These are phyloP conservation scores for Antheraea assamensis DNA, from an alignment of 2,888 invertebrate genomes.

Conservation along the genomic window DNA sequence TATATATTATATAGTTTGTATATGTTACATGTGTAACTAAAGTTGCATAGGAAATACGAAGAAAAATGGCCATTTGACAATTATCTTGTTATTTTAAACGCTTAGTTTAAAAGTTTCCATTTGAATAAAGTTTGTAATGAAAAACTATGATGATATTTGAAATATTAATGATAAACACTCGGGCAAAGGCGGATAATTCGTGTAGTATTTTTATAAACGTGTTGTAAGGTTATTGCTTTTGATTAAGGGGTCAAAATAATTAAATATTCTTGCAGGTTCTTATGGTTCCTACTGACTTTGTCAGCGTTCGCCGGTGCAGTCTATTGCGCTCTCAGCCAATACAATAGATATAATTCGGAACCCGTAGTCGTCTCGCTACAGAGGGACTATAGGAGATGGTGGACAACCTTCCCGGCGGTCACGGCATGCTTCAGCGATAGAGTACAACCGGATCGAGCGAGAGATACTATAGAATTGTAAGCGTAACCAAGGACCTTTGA, in stretches of 20 bases:
- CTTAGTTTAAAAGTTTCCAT: too few species aligned
- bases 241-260: neutral
- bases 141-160: too few species aligned
- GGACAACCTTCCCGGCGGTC: slow-evolving; percentile 71
- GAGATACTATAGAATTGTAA: slow-evolving; percentile 52
- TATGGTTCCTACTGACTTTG: slow-evolving; percentile 63
- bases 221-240: too few species aligned
- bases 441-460: slow-evolving; percentile 57
- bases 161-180: too few species aligned
- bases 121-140: too few species aligned
- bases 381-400: slow-evolving; percentile 71
- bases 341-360: slow-evolving; percentile 64
- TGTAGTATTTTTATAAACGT: too few species aligned
- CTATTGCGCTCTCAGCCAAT: slow-evolving; percentile 66
- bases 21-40: too few species aligned
- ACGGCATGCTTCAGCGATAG: slow-evolving; percentile 71
- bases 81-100: too few species aligned
- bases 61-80: too few species aligned
- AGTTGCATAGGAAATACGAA: too few species aligned
- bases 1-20: too few species aligned
- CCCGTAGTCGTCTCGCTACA: slow-evolving; percentile 76
- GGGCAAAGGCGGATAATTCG: too few species aligned
- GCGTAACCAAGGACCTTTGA: slow-evolving; percentile 12
- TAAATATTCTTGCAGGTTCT: slow-evolving; percentile 39
- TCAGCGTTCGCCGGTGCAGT: slow-evolving; percentile 65